These are phyloP conservation scores for Notarius quadriscutis DNA, from an alignment of 2,113 vertebrate genomes.

Conservation along the genomic window DNA sequence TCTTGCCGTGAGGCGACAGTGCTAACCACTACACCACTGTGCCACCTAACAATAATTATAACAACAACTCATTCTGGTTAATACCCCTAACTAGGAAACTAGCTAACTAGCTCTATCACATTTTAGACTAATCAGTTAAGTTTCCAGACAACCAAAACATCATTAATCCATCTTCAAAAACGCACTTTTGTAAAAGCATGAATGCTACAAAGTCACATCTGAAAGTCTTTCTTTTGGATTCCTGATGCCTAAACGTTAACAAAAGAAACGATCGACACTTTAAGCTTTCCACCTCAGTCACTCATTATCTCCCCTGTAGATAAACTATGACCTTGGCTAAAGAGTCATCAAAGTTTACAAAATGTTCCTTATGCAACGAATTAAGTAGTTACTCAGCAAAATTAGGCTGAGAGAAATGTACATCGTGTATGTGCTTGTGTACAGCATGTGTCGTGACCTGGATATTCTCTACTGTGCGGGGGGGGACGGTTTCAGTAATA, in stretches of 20 bases:
- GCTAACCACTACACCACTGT: not conserved
- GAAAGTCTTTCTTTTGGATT: not conserved
- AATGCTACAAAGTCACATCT: not conserved
- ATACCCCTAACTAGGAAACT: not conserved
- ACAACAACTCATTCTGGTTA: not conserved
- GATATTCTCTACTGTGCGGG: not conserved
- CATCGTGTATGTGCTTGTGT: not conserved
- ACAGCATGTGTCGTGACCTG: not conserved
- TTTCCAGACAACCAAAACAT: not conserved
- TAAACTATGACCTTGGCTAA: not conserved
- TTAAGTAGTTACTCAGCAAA: not conserved
- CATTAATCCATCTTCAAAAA: not conserved
- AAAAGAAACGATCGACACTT: not conserved
- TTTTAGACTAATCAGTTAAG: not conserved
- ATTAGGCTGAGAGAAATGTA: not conserved
- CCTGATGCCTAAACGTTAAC: not conserved
- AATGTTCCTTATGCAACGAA: not conserved
- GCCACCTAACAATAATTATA: no score
- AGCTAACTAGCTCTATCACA: not conserved
- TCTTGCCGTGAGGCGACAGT: no score
- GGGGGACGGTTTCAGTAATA: not conserved
- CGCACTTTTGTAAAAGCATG: not conserved
- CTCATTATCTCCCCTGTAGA: not conserved
- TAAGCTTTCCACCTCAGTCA: not conserved
- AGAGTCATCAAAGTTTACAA: not conserved